Conservation (phyloP, 2,888 invertebrate species). For the Ctenicera cuprea region DNA sequence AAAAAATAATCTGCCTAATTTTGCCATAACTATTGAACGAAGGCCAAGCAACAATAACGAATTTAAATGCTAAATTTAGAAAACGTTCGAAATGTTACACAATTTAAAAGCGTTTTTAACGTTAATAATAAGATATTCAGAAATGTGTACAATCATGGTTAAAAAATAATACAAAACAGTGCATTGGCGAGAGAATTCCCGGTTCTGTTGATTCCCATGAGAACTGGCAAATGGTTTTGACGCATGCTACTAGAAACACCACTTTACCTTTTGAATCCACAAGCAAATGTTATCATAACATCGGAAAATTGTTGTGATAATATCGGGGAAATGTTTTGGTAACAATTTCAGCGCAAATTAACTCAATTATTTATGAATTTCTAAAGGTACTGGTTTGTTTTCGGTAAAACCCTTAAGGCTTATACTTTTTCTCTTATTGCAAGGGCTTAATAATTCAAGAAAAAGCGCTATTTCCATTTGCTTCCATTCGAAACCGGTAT, state of each 20-base stretch:
- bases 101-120: background rate
- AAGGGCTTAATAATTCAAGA: background rate
- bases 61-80: background rate
- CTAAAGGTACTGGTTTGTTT: too few relatives aligned
- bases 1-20: too few relatives aligned
- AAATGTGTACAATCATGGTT: conserved; percentile 29
- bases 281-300: conserved; percentile 55
- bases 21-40: too few relatives aligned
- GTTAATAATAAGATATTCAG: conserved; percentile 26
- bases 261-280: conserved; percentile 45
- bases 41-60: too few relatives aligned
- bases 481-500: conserved; percentile 28
- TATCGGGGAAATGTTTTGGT: conserved; percentile 30
- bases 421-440: background rate
- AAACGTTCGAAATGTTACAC: background rate
- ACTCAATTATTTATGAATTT: conserved; percentile 4
- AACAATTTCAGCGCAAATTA: conserved; percentile 18
- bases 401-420: too few relatives aligned
- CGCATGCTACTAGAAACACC: conserved; percentile 49
- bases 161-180: conserved; percentile 30
- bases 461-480: conserved; percentile 15
- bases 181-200: conserved; percentile 34
- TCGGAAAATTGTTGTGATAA: conserved; percentile 37
- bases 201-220: conserved; percentile 51
- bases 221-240: conserved; percentile 54